Conservation (phyloP, 2,888 invertebrate genomes). For the Leptopilina syphax region DNA sequence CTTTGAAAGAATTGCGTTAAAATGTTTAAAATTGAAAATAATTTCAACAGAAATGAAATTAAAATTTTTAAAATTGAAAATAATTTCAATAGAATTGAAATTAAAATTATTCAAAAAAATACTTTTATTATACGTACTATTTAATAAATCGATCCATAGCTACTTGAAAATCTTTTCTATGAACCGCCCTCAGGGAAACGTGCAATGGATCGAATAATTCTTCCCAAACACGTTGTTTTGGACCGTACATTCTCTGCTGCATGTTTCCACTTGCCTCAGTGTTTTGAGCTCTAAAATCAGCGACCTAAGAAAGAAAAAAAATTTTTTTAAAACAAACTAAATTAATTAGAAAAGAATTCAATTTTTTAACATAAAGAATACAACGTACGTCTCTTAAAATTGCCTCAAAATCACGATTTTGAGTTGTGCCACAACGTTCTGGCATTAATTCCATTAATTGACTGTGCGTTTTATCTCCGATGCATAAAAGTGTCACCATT, state of each 20-base stretch:
- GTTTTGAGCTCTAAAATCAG: conserved; percentile 92
- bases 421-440: conserved; percentile 94
- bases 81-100: no score
- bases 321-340: conserved; percentile 22
- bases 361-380: background rate
- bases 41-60: no score
- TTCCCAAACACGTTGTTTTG: conserved; percentile 93
- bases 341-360: background rate
- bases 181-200: conserved; percentile 92
- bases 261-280: conserved; percentile 87
- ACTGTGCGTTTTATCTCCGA: conserved; percentile 96
- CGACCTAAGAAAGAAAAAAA: conserved; percentile 79
- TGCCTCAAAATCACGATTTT: conserved; percentile 92
- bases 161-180: conserved; percentile 94
- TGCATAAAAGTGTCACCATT: conserved; percentile 94
- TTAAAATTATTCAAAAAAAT: no score
- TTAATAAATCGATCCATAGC: conserved; percentile 95
- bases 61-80: background rate
- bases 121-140: conserved; percentile 81
- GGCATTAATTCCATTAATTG: conserved; percentile 97
- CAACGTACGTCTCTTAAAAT: conserved; percentile 85
- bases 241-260: conserved; percentile 91
- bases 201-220: conserved; percentile 95
- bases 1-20: background rate
- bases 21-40: background rate